Conservation (phyloP, 2,888 invertebrate genomes). For the Opisthograptis luteolata region DNA sequence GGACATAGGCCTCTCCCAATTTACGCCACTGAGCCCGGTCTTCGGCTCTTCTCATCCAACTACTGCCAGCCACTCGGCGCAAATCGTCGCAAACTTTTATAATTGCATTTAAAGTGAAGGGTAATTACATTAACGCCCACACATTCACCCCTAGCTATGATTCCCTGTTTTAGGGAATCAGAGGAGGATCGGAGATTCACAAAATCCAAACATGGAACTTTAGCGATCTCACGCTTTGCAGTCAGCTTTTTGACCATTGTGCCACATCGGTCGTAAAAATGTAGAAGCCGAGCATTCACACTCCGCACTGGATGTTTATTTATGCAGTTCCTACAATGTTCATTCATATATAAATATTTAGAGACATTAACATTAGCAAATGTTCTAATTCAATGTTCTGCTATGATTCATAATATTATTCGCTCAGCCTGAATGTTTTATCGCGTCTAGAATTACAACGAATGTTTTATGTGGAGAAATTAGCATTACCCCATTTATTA, state of each 20-base stretch:
- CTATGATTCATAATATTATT: constrained; percentile 19
- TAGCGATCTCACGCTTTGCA: too few species aligned
- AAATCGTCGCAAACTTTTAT: constrained; percentile 40
- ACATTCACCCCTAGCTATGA: too few species aligned
- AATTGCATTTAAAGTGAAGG: constrained; percentile 32
- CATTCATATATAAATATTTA: constrained; percentile 8
- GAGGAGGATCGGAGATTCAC: too few species aligned
- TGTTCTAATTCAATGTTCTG: constrained; percentile 10
- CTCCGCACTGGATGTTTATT: neutral
- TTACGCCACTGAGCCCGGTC: too few species aligned
- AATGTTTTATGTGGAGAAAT: constrained; percentile 3
- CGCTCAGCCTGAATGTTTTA: constrained; percentile 8
- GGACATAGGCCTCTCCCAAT: too few species aligned
- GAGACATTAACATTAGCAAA: constrained; percentile 7
- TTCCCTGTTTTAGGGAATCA: too few species aligned
- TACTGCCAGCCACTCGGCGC: too few species aligned
- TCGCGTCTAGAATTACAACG: constrained; percentile 7
- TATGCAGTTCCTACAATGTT: constrained; percentile 14
- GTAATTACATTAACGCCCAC: too few species aligned
- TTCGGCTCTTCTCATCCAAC: too few species aligned
- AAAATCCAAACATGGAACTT: too few species aligned
- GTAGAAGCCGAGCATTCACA: neutral
- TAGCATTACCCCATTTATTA: neutral
- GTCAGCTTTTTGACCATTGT: too few species aligned
- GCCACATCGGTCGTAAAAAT: too few species aligned